These are phyloP conservation scores for Chelonoidis abingdonii DNA, from an alignment of 2,113 vertebrate genomes.

Conservation along the genomic window DNA sequence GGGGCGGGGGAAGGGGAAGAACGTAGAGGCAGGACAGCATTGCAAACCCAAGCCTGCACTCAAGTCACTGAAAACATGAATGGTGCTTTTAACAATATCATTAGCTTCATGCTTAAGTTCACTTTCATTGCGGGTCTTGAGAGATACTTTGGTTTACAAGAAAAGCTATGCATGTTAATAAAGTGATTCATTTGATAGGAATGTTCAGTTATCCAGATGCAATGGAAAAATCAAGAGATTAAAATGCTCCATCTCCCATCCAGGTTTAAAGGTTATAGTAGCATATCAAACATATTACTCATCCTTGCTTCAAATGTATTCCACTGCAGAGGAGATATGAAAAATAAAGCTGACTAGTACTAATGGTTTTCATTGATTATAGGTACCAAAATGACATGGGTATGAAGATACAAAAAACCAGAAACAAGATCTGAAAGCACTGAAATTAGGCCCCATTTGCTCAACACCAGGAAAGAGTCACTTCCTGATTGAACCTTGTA, in stretches of 20 bases:
- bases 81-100: accelerated
- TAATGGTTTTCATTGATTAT: neutral
- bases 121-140: conserved; percentile 1
- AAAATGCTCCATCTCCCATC: conserved; percentile 37
- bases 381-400: neutral
- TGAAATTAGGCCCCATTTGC: neutral
- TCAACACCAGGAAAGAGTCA: neutral
- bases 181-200: conserved; percentile 73
- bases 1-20: neutral
- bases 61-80: neutral
- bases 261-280: conserved; percentile 71
- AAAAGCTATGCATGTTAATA: conserved; percentile 59
- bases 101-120: neutral
- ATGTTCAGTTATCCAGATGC: conserved; percentile 68
- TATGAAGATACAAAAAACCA: neutral
- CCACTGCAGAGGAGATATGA: conserved; percentile 48
- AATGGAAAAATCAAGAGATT: conserved; percentile 64
- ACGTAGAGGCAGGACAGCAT: neutral
- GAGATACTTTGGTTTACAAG: conserved; percentile 4
- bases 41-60: neutral
- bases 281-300: conserved; percentile 71
- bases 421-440: neutral
- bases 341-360: conserved; percentile 21
- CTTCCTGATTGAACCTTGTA: accelerated
- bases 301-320: conserved; percentile 58